Evolutionary conservation across 2,888 invertebrate species (phyloP).

Genomic region (Oscheius myriophilus): DNA sequence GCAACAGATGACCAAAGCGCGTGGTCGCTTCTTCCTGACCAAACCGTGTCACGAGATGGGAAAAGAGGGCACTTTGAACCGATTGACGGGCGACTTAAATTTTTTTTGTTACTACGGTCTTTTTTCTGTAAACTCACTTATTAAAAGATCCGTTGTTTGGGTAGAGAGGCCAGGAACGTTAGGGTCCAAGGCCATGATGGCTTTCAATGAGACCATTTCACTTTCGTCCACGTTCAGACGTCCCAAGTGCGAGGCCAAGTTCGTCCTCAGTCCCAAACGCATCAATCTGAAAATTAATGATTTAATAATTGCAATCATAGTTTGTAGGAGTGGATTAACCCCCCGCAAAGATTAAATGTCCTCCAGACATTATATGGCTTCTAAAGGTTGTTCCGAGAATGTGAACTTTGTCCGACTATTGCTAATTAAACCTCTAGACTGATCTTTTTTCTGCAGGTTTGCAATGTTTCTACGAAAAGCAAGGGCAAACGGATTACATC

Average conservation of each 20-base stretch:
- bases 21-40: slow-evolving; percentile 52
- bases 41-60: slow-evolving; percentile 47
- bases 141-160: slow-evolving; percentile 27
- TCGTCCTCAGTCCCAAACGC: slow-evolving; percentile 45
- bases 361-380: no score
- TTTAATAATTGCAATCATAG: neutral
- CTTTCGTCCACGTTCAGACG: slow-evolving; percentile 53
- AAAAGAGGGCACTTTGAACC: slow-evolving; percentile 65
- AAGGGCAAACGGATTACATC: no score
- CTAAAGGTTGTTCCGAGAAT: no score
- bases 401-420: no score
- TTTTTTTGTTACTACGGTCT: neutral
- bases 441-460: no score
- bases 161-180: slow-evolving; percentile 51
- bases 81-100: slow-evolving; percentile 54
- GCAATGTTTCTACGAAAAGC: no score
- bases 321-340: no score
- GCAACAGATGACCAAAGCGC: slow-evolving; percentile 61
- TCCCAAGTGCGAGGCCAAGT: slow-evolving; percentile 43
- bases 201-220: slow-evolving; percentile 65
- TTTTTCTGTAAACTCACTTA: slow-evolving; percentile 13
- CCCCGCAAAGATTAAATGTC: no score
- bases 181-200: slow-evolving; percentile 67
- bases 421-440: no score
- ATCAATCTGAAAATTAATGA: slow-evolving; percentile 46